Conservation (phyloP, 2,797 vertebrate genomes). For the Hafferia zeledoni region DNA sequence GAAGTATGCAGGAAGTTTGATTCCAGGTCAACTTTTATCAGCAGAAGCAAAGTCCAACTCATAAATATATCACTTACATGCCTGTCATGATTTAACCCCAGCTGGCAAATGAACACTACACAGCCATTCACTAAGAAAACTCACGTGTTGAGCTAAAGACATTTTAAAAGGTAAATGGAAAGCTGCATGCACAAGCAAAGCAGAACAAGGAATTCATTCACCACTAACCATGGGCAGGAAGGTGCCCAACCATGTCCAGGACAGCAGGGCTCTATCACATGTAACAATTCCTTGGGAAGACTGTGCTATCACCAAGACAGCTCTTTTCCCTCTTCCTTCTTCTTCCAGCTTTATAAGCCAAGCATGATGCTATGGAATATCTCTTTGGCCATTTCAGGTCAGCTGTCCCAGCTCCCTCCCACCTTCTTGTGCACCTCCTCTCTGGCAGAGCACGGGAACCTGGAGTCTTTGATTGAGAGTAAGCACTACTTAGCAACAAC, state of each 20-base stretch:
- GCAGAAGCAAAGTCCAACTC: background rate
- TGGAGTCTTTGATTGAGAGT: background rate
- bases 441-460: background rate
- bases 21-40: background rate
- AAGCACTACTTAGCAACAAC: no score
- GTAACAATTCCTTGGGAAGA: background rate
- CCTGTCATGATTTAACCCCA: background rate
- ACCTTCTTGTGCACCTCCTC: background rate
- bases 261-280: rapidly evolving
- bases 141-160: background rate
- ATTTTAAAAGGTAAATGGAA: background rate
- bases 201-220: background rate
- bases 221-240: background rate
- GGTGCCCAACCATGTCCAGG: background rate
- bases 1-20: background rate
- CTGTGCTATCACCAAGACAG: background rate
- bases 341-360: background rate
- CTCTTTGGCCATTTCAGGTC: background rate
- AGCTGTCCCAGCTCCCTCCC: background rate
- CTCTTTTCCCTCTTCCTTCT: background rate
- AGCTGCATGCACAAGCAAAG: background rate
- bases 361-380: background rate
- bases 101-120: background rate
- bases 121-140: background rate
- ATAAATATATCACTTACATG: background rate